Evolutionary conservation across 1,140 invertebrate genomes (phyloP).

Genomic region (Aphelenchoides avenae): DNA sequence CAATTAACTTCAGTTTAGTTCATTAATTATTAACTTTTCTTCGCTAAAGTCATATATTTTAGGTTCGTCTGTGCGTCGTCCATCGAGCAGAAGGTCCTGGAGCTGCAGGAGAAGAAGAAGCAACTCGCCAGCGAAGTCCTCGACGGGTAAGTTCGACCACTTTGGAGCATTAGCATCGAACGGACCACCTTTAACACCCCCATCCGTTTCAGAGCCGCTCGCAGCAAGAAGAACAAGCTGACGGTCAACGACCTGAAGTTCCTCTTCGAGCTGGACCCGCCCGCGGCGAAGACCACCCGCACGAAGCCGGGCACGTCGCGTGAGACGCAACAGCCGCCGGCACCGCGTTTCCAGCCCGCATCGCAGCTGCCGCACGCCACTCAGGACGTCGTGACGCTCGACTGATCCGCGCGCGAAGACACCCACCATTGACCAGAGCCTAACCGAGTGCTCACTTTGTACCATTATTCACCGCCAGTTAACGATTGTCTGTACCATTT

Average conservation of each 20-base stretch:
- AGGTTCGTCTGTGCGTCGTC: conserved; percentile 77
- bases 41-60: conserved; percentile 10
- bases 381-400: too few species aligned
- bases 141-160: conserved; percentile 40
- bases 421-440: too few species aligned
- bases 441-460: too few species aligned
- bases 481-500: too few species aligned
- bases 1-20: neutral
- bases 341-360: too few species aligned
- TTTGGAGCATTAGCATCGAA: conserved; percentile 4
- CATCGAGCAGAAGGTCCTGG: conserved; percentile 76
- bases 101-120: conserved; percentile 74
- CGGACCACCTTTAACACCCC: too few species aligned
- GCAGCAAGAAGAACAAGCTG: conserved; percentile 67
- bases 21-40: neutral
- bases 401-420: too few species aligned
- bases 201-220: conserved; percentile 63
- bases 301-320: too few species aligned
- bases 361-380: too few species aligned
- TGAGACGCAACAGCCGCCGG: too few species aligned
- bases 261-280: conserved; percentile 66
- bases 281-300: neutral
- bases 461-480: too few species aligned
- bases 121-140: conserved; percentile 73
- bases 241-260: conserved; percentile 73